Evolutionary conservation across 2,888 invertebrate genomes (phyloP).

Genomic region (Mimas tiliae): DNA sequence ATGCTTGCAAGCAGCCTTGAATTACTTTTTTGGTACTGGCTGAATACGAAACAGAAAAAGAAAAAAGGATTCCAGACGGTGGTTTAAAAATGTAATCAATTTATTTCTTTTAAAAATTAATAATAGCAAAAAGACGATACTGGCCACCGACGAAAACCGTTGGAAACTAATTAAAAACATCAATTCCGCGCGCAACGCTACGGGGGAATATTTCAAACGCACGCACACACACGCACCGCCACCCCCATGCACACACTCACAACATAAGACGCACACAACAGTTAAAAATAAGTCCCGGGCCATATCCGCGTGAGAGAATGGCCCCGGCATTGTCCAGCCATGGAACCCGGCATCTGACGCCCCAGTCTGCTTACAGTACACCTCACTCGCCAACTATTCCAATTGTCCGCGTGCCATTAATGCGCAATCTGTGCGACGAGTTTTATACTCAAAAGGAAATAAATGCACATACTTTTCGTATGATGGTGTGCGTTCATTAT

Average conservation of each 20-base stretch:
- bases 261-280: conserved; percentile 69
- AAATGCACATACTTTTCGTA: conserved; percentile 18
- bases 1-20: not conserved
- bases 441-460: conserved; percentile 23
- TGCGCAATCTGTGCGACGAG: conserved; percentile 15
- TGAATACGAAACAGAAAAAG: not conserved
- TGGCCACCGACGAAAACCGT: conserved; percentile 78
- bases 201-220: conserved; percentile 80
- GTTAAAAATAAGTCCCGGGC: conserved; percentile 79
- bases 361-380: conserved; percentile 15
- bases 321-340: conserved; percentile 47
- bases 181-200: conserved; percentile 75
- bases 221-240: conserved; percentile 65
- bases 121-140: conserved; percentile 68
- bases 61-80: conserved; percentile 10
- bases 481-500: conserved; percentile 17
- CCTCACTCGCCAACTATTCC: conserved; percentile 21
- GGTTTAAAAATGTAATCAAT: conserved; percentile 28
- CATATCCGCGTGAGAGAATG: conserved; percentile 79
- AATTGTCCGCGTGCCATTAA: conserved; percentile 24
- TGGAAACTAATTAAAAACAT: conserved; percentile 84
- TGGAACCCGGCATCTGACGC: conserved; percentile 51
- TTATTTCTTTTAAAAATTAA: conserved; percentile 54
- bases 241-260: conserved; percentile 57
- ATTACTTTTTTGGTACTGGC: not conserved